Conservation (phyloP, 2,888 invertebrate species). For the Microchrysa polita region DNA sequence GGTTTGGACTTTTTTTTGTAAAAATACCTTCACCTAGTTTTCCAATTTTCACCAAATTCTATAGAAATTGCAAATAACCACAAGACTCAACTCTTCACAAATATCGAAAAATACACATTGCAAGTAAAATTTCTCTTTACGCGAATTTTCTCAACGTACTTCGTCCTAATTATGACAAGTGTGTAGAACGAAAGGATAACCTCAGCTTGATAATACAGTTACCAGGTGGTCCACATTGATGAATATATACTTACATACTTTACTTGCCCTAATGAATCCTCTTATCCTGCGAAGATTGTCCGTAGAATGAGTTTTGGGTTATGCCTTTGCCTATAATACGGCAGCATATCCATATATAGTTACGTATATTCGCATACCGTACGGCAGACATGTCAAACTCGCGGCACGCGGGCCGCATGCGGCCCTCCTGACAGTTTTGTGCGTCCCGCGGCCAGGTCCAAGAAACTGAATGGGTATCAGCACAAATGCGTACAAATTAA, state of each 20-base stretch:
- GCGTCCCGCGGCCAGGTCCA: no score
- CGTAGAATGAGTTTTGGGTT: conserved; percentile 30
- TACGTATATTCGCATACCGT: no score
- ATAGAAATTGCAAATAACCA: conserved; percentile 16
- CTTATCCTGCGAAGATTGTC: background rate
- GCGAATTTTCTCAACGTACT: background rate
- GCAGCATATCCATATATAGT: no score
- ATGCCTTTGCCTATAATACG: conserved; percentile 2
- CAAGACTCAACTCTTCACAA: conserved; percentile 10
- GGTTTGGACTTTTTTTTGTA: no score
- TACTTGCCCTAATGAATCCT: background rate
- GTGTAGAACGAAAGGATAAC: background rate
- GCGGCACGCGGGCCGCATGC: no score
- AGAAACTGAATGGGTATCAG: no score
- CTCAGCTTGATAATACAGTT: background rate
- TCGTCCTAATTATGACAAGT: background rate
- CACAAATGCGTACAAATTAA: no score
- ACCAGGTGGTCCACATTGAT: background rate
- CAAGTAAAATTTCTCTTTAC: conserved; percentile 23
- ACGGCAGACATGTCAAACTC: background rate
- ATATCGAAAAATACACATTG: conserved; percentile 9
- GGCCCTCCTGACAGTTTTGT: no score
- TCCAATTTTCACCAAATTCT: background rate
- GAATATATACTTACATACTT: background rate
- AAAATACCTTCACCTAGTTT: no score